phyloP scores from a whole-genome alignment of 2,888 invertebrate species.

The Phortica okadai region DNA sequence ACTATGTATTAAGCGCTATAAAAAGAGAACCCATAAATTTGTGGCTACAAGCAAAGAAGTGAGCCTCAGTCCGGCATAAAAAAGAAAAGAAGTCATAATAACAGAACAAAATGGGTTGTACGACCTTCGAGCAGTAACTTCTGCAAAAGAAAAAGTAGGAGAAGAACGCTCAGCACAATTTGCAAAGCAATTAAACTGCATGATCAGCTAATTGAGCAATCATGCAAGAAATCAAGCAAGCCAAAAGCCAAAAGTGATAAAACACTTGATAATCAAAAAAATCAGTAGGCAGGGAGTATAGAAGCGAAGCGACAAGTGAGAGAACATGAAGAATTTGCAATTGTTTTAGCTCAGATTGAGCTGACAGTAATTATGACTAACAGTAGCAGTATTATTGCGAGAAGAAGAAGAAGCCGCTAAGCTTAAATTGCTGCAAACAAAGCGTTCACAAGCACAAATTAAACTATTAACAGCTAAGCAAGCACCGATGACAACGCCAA shows the following conservation, averaged over 20 bases:
- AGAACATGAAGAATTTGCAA: not conserved
- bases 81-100: too few species aligned
- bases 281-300: constrained; percentile 51
- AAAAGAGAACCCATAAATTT: too few species aligned
- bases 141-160: too few species aligned
- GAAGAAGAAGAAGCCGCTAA: not conserved
- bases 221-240: too few species aligned
- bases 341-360: not conserved
- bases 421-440: too few species aligned
- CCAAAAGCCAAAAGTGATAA: constrained; percentile 42
- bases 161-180: too few species aligned
- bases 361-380: not conserved
- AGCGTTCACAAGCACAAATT: not conserved
- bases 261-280: constrained; percentile 57
- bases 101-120: too few species aligned
- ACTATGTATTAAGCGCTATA: too few species aligned
- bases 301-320: not conserved
- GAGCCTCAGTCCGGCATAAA: too few species aligned
- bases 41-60: too few species aligned
- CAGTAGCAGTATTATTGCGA: not conserved
- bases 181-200: too few species aligned
- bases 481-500: constrained; percentile 44
- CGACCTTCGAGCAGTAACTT: too few species aligned
- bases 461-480: constrained; percentile 9
- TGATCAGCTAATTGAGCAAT: not conserved